Evolutionary conservation across 2,113 vertebrate genomes (phyloP), one percentile per base, ranked within the genome.

Genomic region (Anser brachyrhynchus): DNA sequence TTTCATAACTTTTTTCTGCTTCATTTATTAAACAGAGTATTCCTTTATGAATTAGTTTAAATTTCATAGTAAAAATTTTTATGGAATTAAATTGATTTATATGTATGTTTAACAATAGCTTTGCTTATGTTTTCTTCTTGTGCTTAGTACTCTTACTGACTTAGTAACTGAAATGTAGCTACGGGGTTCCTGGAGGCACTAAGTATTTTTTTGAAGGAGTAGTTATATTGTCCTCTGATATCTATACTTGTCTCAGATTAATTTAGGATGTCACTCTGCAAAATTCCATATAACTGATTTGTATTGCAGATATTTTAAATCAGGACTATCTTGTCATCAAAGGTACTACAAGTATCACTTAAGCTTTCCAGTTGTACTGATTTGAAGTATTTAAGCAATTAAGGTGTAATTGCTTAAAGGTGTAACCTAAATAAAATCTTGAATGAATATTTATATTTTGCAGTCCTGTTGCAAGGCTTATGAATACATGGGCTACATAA

Each of bases 391-490:
- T 91, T 67, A 69, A 92, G 29, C 49, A 79, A 18, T 77, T 74
- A 84, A 77, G 5, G 54, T 94, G 25, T 88, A 49, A 22, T 49
- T 21, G 46, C 46, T 49, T 49, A 49, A 49, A 49, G 46, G 46
- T 1, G 2, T 19, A 86, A 51, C 9, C 26, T 62, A 87, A 82
- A 58, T 92, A 79, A 69, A 65, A 76, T 78, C 54, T 83, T 54
- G 43, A 57, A 76, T 71, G 0, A 17, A 20, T 81, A 11, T 80
- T 85, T 70, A 1, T 97, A 96, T 98, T 95, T 93, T 90, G 81
- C 88, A 99, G 99, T 99, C 99, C 14, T 99, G 99, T 97, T 99
- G 99, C 97, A 99, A 99, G 97, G 99, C 99, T 46, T 99, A 99
- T 83, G 99, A 99, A 97, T 99, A 99, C 95, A 98, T 98, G 97